Evolutionary conservation across 2,888 invertebrate genomes (phyloP).

Genomic region (Prosopocoilus inquinatus): DNA sequence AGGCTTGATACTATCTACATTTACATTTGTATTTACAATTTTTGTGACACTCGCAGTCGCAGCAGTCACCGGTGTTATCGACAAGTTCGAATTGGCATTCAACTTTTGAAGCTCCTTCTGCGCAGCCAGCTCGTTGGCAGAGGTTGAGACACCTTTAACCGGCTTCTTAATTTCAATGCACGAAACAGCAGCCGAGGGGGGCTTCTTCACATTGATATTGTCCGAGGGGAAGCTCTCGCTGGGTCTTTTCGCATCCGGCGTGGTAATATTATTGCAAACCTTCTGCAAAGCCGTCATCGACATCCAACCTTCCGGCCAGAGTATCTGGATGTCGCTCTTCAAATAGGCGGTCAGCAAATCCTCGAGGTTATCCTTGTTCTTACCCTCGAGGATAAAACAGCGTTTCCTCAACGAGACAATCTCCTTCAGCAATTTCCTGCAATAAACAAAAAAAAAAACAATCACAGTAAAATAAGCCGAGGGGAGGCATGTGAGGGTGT

Average conservation of each 20-base stretch:
- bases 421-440: slow-evolving; percentile 43
- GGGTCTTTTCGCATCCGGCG: slow-evolving; percentile 21
- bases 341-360: slow-evolving; percentile 52
- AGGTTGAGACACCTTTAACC: neutral
- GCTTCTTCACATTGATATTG: neutral
- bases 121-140: neutral
- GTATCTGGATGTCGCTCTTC: slow-evolving; percentile 50
- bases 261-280: slow-evolving; percentile 33
- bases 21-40: slow-evolving; percentile 8
- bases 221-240: no score
- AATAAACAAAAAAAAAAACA: slow-evolving; percentile 18
- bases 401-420: slow-evolving; percentile 42
- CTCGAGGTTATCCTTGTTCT: slow-evolving; percentile 52
- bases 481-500: neutral
- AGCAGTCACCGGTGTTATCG: slow-evolving; percentile 29
- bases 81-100: slow-evolving; percentile 25
- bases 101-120: slow-evolving; percentile 26
- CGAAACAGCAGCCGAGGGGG: neutral
- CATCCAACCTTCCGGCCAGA: slow-evolving; percentile 61
- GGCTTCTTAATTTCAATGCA: neutral
- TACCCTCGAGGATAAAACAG: slow-evolving; percentile 44
- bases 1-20: slow-evolving; percentile 19
- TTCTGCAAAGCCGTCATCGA: slow-evolving; percentile 44
- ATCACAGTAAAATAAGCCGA: neutral
- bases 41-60: slow-evolving; percentile 15